Base-by-base conservation (phyloP, 2,888 invertebrate species). In the Sympetrum striolatum region DNA sequence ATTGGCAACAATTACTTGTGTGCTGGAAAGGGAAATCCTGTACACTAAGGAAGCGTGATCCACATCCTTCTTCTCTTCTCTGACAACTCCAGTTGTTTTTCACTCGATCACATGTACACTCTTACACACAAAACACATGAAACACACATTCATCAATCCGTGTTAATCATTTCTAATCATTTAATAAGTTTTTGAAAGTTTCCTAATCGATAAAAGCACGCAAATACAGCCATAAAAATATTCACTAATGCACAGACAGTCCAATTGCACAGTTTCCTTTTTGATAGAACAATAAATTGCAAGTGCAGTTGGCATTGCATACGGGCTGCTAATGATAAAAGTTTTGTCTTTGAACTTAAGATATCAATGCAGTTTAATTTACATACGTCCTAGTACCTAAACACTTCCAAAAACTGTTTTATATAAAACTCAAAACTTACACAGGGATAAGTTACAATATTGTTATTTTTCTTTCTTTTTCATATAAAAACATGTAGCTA, bases 181-280 rank as follows among this genome's bases (percentile, higher is more conserved):
- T 86, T 86, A 37, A 60, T 60, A 86, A 86, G 86, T 86, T 86
- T 81, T 86, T 86, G 60, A 86, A 86, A 86, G 60, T 86, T 86
- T 73, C 31, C 86, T 86, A 86, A 60, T 86, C n/a, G 37, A 37
- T 86, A 86, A 86, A 39, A 86, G 86, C 86, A 86, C 86, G 86
- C 86, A 86, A 86, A 86, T 86, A 86, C 86, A 86, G 86, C 86
- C 86, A 60, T 86, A 86, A 86, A 86, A 86, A 86, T 86, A 86
- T 86, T 86, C 86, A 86, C 86, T 60, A 86, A 86, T 86, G 86
- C 86, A 86, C 86, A 86, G 86, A 60, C 86, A 86, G 35, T 86
- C 60, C 60, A 60, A 86, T 86, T 86, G 86, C 86, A 86, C 86
- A 86, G 60, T 86, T 86, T 60, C 53, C 53, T 18, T 53, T 53